Evolutionary conservation across 2,888 invertebrate genomes (phyloP).

Genomic region (Melangyna quadrimaculata): DNA sequence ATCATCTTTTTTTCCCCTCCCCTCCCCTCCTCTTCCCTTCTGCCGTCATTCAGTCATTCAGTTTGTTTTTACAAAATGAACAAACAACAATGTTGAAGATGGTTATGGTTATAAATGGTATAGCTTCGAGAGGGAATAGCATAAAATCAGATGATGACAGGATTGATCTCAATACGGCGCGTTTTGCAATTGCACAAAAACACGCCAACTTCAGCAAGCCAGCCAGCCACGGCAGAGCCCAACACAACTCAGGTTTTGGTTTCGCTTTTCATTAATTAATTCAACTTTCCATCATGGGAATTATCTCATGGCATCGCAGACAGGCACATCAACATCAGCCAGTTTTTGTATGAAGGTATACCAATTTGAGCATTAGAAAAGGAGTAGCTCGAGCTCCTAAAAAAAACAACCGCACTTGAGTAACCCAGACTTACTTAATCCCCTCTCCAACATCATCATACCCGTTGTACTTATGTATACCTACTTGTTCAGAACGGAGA

Average conservation of each 20-base stretch:
- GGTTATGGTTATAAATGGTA: not conserved
- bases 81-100: slow-evolving; percentile 14
- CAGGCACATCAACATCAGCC: not conserved
- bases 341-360: too few relatives aligned
- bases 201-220: slow-evolving; percentile 39
- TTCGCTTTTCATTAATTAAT: slow-evolving; percentile 72
- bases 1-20: slow-evolving; percentile 17
- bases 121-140: not conserved
- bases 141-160: slow-evolving; percentile 67
- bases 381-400: not conserved
- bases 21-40: too few relatives aligned
- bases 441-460: slow-evolving; percentile 33
- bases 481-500: not conserved
- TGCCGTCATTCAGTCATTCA: too few relatives aligned
- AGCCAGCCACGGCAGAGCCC: not conserved
- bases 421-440: slow-evolving; percentile 71
- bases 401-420: slow-evolving; percentile 59
- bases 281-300: slow-evolving; percentile 71
- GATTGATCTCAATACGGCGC: slow-evolving; percentile 65
- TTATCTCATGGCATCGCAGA: slow-evolving; percentile 61
- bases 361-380: slow-evolving; percentile 29
- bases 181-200: slow-evolving; percentile 67
- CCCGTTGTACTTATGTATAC: not conserved
- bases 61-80: slow-evolving; percentile 18
- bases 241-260: slow-evolving; percentile 31